These are phyloP conservation scores for Pholis gunnellus DNA, from an alignment of 2,113 vertebrate genomes.

Conservation along the genomic window DNA sequence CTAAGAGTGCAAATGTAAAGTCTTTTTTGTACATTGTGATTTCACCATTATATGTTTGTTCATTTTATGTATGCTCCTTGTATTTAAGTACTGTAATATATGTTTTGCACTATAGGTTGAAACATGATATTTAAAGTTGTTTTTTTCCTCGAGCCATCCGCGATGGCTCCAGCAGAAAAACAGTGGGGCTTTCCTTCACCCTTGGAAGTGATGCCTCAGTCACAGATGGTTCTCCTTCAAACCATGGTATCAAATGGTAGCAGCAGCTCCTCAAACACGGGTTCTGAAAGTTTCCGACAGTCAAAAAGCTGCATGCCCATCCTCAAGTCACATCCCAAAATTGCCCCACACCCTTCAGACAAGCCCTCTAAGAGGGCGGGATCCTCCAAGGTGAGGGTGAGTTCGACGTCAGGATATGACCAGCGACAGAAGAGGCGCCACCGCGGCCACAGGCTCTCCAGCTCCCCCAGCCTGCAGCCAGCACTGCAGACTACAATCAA, in stretches of 20 bases:
- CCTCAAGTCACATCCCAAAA: constrained; percentile 91
- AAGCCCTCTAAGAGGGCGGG: constrained; percentile 53
- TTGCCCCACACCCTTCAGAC: constrained; percentile 88
- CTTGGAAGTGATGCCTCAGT: constrained; percentile 89
- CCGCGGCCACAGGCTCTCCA: constrained; percentile 52
- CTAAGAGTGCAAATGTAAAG: neutral
- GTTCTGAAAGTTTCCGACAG: constrained; percentile 79
- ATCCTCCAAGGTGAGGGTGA: constrained; percentile 53
- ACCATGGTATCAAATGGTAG: constrained; percentile 83
- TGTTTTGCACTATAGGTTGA: neutral
- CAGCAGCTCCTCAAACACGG: constrained; percentile 64
- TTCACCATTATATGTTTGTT: neutral
- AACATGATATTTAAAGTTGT: neutral
- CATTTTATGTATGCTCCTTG: neutral
- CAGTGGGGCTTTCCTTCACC: constrained; percentile 89
- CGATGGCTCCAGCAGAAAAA: constrained; percentile 78
- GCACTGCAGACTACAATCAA: constrained; percentile 20
- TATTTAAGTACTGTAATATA: neutral
- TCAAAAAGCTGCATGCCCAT: constrained; percentile 87
- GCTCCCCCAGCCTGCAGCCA: constrained; percentile 41
- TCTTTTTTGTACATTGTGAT: neutral
- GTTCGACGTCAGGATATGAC: constrained; percentile 47
- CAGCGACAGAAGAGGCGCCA: constrained; percentile 62
- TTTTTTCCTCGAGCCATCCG: constrained; percentile 62
- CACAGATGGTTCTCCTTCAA: constrained; percentile 89